Percentiles rank a stretch among this genome's conserved stretches.
Conservation (phyloP, 1,140 invertebrate genomes). For the Drosophila arizonae region DNA sequence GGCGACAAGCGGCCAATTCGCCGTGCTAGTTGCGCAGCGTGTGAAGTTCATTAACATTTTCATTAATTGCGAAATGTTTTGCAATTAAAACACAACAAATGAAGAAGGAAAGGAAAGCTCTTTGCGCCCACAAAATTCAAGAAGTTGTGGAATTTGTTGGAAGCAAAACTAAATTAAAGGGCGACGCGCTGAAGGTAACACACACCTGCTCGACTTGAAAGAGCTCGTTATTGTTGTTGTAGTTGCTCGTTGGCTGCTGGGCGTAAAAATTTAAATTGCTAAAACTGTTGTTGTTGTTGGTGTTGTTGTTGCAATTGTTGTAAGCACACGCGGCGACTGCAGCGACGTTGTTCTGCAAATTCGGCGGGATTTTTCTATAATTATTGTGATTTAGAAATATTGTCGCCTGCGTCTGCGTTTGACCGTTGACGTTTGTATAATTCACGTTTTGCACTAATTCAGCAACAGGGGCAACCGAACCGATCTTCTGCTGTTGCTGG, state of each 20-base stretch:
- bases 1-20: constrained; percentile 23
- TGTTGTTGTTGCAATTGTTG: constrained; percentile 44
- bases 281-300: constrained; percentile 53
- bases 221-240: constrained; percentile 45
- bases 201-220: constrained; percentile 78
- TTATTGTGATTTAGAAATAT: constrained; percentile 66
- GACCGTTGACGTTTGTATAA: constrained; percentile 60
- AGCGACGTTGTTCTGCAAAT: constrained; percentile 46
- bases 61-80: constrained; percentile 78
- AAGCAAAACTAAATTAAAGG: constrained; percentile 20
- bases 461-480: constrained; percentile 43
- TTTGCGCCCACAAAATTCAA: constrained; percentile 26
- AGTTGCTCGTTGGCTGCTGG: constrained; percentile 50
- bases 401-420: constrained; percentile 67
- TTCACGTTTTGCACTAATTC: constrained; percentile 74
- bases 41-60: constrained; percentile 82
- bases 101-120: constrained; percentile 7
- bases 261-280: constrained; percentile 73
- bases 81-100: constrained; percentile 59
- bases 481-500: constrained; percentile 16
- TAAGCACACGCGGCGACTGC: constrained; percentile 64
- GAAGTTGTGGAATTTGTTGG: background rate
- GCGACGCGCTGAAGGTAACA: constrained; percentile 22
- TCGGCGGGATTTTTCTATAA: constrained; percentile 59
- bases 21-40: constrained; percentile 69